Evolutionary conservation across 2,888 invertebrate species (phyloP), one percentile per base, ranked within the genome.

Genomic region (Meganola albula): DNA sequence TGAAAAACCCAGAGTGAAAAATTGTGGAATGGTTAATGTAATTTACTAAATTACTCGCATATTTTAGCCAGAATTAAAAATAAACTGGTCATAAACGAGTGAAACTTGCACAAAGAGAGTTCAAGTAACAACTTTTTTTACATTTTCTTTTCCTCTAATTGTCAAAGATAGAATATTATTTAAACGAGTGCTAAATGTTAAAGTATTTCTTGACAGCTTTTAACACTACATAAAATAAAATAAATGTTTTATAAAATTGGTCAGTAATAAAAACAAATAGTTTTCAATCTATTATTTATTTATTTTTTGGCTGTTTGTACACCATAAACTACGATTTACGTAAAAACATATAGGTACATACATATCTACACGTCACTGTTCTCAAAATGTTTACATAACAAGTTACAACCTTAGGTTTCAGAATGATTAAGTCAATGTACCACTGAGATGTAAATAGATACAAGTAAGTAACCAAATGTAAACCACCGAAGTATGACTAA

Each of bases 321-420:
- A 83, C 66, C 63, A 71, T 74, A 67, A 64, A 68, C 83, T 83
- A 83, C 80, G 50, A 64, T 66, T 76, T 76, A 82, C 78, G 77
- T 84, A 83, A 76, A 85, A 84, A 85, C 80, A 80, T 78, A 77
- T 20, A 83, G 76, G 84, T 83, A 85, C 80, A 80, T 78, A 77
- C n/a, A 20, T 70, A 69, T 63, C 71, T 75, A 83, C 74, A 74
- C 71, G 76, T 68, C 63, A 73, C 72, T 72, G 71, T 73, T 55
- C 50, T 74, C 63, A 70, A 74, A 72, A 68, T 58, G 63, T 75
- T 50, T 77, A 74, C 74, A 76, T 80, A 80, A 75, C 71, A 63
- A 83, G 72, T 79, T 82, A 85, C 84, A 85, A 85, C 84, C 84
- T 70, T 83, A 76, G 50, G 75, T 83, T 83, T 70, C 83, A 72